Base-by-base conservation (phyloP, 2,888 invertebrate species). In the Eupithecia insigniata region DNA sequence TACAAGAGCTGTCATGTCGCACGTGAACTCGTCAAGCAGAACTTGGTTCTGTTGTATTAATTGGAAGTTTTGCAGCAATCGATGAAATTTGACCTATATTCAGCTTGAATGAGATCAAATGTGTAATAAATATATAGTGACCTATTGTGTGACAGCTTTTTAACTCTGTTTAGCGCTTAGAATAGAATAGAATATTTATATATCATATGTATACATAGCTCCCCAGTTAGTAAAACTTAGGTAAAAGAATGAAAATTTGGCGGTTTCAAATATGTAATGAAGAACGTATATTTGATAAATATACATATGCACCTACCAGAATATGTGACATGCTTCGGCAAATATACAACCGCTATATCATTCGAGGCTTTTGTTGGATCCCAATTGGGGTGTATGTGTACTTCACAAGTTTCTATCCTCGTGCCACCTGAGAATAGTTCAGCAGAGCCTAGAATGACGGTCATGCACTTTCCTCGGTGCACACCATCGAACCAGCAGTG, bases 401-500 rank as follows among this genome's bases (percentile, higher is more conserved):
- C 81, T 5, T 73, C 67, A 28, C 75, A 81, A 26, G 86, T 81
- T 0, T 73, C 14, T 0, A 83, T 16, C n/a, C 89, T 83, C 22
- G 74, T 79, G 18, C 89, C 89, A 4, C 89, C 89, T 18, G 72
- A 77, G 80, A 87, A 89, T 3, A 89, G 73, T 0, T 73, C 62
- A 14, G 76, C 66, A n/a, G 88, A 86, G 2, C 90, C 90, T 4
- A 89, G 84, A 1, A 89, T 84, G 0, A 89, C 86, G 8, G 81
- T 83, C 66, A 87, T 76, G 36, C 74, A 76, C 71, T 79, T 80
- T 0, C 83, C 89, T 30, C 84, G 86, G 77, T 82, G 73, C 0
- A 39, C 1, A 0, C 90, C 89, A 58, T 89, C 89, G 46, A 51
- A 77, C 86, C 88, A 86, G 78, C 86, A 87, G 70, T 86, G 86